phyloP scores from a whole-genome alignment of 1,140 invertebrate genomes.

The Plectrocnemia conspersa region DNA sequence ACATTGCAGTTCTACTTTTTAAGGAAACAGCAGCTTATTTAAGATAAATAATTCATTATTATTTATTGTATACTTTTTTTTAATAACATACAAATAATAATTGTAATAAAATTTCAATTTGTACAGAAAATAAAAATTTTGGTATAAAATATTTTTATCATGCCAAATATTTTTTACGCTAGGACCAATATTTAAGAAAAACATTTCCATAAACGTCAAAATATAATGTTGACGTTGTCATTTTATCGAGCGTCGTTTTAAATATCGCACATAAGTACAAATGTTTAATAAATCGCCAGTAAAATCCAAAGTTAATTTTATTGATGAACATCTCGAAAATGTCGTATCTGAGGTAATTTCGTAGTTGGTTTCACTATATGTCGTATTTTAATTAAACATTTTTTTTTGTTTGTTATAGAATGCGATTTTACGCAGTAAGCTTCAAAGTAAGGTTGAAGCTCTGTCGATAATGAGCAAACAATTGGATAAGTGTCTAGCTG shows the following conservation, averaged over 20 bases:
- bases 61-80: too few species aligned
- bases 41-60: too few species aligned
- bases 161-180: neutral
- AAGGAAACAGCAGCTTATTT: too few species aligned
- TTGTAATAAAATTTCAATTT: too few species aligned
- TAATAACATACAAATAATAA: too few species aligned
- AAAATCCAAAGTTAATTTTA: conserved; percentile 30
- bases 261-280: too few species aligned
- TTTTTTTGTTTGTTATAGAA: conserved; percentile 45
- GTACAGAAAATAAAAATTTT: too few species aligned
- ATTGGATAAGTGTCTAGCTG: conserved; percentile 70
- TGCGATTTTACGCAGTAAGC: conserved; percentile 60
- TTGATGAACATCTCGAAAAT: conserved; percentile 34
- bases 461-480: conserved; percentile 71
- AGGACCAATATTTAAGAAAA: too few species aligned
- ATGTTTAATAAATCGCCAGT: conserved; percentile 30
- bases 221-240: too few species aligned
- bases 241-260: too few species aligned
- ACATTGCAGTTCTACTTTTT: too few species aligned
- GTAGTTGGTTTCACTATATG: neutral
- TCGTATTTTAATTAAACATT: neutral
- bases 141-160: neutral
- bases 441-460: conserved; percentile 77
- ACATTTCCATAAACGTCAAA: too few species aligned
- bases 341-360: conserved; percentile 26